Conservation (phyloP, 2,797 vertebrate genomes). For the Benthosema pterotum region DNA sequence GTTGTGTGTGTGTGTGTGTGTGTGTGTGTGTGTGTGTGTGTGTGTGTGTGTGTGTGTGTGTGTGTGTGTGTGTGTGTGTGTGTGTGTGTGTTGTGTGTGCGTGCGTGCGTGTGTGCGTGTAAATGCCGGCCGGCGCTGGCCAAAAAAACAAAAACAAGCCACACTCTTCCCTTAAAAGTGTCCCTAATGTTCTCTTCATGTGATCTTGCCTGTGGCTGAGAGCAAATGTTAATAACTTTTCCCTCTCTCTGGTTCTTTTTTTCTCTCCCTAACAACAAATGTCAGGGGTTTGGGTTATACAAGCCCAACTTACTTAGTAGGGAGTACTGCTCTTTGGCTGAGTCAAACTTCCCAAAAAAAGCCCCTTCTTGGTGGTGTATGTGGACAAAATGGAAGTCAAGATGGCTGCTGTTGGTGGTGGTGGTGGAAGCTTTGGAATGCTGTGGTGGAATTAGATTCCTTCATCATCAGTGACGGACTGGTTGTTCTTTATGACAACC, state of each 20-base stretch:
- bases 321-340: not conserved
- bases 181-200: slow-evolving; percentile 49
- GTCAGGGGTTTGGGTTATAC: not conserved
- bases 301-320: not conserved
- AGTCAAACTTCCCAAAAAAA: slow-evolving; percentile 7
- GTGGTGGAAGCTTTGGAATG: slow-evolving; percentile 28
- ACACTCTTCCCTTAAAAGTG: slow-evolving; percentile 22
- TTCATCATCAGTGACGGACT: not conserved
- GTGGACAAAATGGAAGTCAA: slow-evolving; percentile 5
- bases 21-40: slow-evolving; percentile 53
- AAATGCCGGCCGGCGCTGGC: slow-evolving; percentile 47
- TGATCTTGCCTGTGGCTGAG: slow-evolving; percentile 66
- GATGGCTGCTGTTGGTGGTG: slow-evolving; percentile 45
- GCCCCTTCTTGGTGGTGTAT: not conserved
- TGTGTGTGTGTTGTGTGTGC: slow-evolving; percentile 41
- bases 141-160: too few relatives aligned
- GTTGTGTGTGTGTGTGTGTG: slow-evolving; percentile 36
- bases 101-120: too few relatives aligned
- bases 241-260: slow-evolving; percentile 57
- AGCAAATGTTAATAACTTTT: slow-evolving; percentile 56
- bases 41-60: slow-evolving; percentile 40
- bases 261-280: slow-evolving; percentile 42
- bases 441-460: slow-evolving; percentile 8
- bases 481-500: slow-evolving; percentile 15
- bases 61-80: slow-evolving; percentile 40